Base-by-base conservation (phyloP, 2,113 vertebrate species). In the Mohoua ochrocephala region DNA sequence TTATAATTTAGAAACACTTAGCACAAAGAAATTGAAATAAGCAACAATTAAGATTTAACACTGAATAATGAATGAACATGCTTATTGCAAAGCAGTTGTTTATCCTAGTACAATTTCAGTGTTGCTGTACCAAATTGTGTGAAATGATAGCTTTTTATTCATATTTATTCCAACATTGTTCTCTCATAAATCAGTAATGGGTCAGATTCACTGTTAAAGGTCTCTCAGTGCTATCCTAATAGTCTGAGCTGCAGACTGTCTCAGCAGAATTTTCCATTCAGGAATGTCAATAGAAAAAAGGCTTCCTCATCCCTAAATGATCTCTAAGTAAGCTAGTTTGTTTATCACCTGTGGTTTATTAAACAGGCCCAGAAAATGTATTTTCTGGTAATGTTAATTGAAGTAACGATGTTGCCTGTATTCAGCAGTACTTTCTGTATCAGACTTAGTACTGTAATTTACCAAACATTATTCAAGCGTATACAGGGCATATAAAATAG, bases 1-100 rank as follows among this genome's bases (percentile, higher is more conserved):
- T 78, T 85, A 96, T 97, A 97, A 96, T 97, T 98, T 94, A 96
- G 78, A 96, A 96, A 97, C 60, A 87, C 41, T 97, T 97, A 97
- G 71, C 60, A 82, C 94, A 97, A 84, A 95, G 63, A 94, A 69
- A 57, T 44, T 76, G 24, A 76, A 95, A 96, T 78, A 81, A 96
- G 59, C 80, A 91, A 78, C 96, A 97, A 81, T 96, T 96, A 97
- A 95, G 91, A 88, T 93, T 96, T 97, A 97, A 94, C 80, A 81
- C n/a, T 61, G 75, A 96, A 93, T 95, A 93, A 86, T 64, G 77
- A 92, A 91, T 68, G 74, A 97, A 54, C 22, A 83, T 17, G 14
- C 37, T 92, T 91, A 95, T 91, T 92, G 68, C 71, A 65, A 81
- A 54, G 28, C 41, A 82, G 41, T 84, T 94, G 84, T 95, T 96